A percentile compares a stretch with the other conserved stretches of the same genome.
phyloP scores from a whole-genome alignment of 1,140 invertebrate species.

The Zaprionus capensis region DNA sequence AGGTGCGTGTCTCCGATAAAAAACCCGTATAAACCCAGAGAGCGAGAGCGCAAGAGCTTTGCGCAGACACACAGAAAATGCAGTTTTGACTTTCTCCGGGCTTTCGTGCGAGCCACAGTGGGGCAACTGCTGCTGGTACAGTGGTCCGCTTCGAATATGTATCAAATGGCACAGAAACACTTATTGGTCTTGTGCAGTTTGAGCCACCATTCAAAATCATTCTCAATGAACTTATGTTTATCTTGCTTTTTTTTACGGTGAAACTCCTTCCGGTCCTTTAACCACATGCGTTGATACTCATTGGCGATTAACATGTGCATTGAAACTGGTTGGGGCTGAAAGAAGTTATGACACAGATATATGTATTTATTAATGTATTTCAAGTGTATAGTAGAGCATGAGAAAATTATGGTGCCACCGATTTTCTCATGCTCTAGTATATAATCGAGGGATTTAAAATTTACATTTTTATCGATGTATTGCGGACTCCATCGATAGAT shows the following conservation, averaged over 20 bases:
- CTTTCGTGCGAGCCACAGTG: neutral
- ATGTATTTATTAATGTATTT: neutral
- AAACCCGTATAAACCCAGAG: constrained; percentile 8
- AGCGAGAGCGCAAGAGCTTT: constrained; percentile 20
- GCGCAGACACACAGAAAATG: constrained; percentile 1
- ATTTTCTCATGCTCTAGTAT: no score
- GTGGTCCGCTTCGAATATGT: neutral
- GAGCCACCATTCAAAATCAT: constrained; percentile 72
- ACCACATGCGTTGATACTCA: constrained; percentile 71
- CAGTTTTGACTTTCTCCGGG: neutral
- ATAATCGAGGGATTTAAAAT: no score
- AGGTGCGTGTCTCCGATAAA: constrained; percentile 38
- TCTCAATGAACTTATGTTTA: constrained; percentile 47
- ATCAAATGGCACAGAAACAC: constrained; percentile 40
- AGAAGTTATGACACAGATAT: neutral
- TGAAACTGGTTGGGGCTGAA: constrained; percentile 32
- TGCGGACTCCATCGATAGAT: no score
- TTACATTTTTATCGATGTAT: no score
- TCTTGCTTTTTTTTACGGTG: constrained; percentile 12
- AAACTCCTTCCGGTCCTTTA: constrained; percentile 54
- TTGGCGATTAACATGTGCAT: constrained; percentile 48
- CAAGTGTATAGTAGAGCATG: neutral
- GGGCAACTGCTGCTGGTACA: neutral
- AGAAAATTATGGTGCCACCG: no score
- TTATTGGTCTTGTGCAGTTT: constrained; percentile 54